Conservation (phyloP, 2,113 vertebrate species). For the Zapus hudsonius region DNA sequence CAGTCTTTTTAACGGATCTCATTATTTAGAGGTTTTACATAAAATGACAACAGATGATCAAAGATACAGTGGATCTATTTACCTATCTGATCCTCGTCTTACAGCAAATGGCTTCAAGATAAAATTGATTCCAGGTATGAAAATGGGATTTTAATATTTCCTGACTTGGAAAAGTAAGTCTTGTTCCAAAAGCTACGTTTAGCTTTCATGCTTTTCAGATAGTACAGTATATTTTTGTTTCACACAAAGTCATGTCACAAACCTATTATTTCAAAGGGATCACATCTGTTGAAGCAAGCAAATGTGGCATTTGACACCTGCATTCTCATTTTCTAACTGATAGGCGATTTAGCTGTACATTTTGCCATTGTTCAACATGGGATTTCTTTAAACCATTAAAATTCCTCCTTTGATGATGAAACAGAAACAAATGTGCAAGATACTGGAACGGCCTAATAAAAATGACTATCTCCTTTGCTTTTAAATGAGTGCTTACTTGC, state of each 20-base stretch:
- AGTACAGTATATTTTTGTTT: constrained; percentile 4
- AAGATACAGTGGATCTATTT: constrained; percentile 80
- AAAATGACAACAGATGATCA: constrained; percentile 89
- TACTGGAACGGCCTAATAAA: not conserved
- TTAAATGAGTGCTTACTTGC: not conserved
- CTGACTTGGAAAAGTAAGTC: constrained; percentile 26
- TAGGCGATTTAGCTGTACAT: not conserved
- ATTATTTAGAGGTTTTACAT: constrained; percentile 88
- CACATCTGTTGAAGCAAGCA: not conserved
- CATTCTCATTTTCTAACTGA: constrained; percentile 22
- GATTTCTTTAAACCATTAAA: not conserved
- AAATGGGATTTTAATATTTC: constrained; percentile 60
- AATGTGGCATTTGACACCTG: not conserved
- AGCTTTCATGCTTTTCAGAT: not conserved
- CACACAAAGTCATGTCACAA: not conserved
- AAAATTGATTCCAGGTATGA: constrained; percentile 91
- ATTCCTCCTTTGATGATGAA: constrained; percentile 1
- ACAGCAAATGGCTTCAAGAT: constrained; percentile 95
- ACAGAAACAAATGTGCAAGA: not conserved
- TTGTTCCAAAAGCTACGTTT: constrained; percentile 25
- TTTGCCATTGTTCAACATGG: not conserved
- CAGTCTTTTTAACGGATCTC: constrained; percentile 90
- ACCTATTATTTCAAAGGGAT: not conserved
- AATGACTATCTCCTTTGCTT: not conserved
- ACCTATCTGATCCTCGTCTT: constrained; percentile 93